Base-by-base conservation (phyloP, 2,113 vertebrate genomes). In the Strigops habroptila region DNA sequence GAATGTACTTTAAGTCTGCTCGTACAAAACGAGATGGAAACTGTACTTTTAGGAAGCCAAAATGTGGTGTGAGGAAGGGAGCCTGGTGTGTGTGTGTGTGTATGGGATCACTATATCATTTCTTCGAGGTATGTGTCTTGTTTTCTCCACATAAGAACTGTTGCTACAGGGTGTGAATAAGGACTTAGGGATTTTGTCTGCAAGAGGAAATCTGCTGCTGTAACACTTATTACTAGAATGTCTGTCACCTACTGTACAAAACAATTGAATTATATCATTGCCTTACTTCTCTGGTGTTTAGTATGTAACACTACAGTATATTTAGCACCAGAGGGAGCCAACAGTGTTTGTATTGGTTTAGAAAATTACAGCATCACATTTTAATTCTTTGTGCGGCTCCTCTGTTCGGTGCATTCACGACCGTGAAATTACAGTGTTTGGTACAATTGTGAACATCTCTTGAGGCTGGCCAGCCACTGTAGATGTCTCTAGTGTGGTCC, bases 311-410 rank as follows among this genome's bases (percentile, higher is more conserved):
- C 37, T 88, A 8, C 5, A 0, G 88, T 75, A 11, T 53, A 52
- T 89, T 90, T 96, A 94, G 83, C 96, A 91, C 92, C 88, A 96
- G 97, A 95, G 96, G 95, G 96, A 96, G 95, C 93, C 93, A 94
- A 4, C 55, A 63, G 68, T 83, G 65, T 94, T 93, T 81, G 78
- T 82, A 18, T 30, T 80, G 49, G 41, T 85, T 95, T 80, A 76
- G 62, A 82, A 93, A 69, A 92, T 82, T 21, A 41, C 10, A 1
- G 21, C 19, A 8, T 64, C 31, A 3, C 18, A 6, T 91, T 73
- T 48, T 30, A 92, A 75, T 82, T 79, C 48, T 86, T 62, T 43
- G 22, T 16, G 24, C 43, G 52, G 37, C 25, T 75, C 4, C 24
- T 80, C 35, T 60, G 12, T 68, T 91, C 18, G 28, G 76, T 59